Base-by-base conservation (phyloP, 2,113 vertebrate genomes). In the Hipposideros armiger region DNA sequence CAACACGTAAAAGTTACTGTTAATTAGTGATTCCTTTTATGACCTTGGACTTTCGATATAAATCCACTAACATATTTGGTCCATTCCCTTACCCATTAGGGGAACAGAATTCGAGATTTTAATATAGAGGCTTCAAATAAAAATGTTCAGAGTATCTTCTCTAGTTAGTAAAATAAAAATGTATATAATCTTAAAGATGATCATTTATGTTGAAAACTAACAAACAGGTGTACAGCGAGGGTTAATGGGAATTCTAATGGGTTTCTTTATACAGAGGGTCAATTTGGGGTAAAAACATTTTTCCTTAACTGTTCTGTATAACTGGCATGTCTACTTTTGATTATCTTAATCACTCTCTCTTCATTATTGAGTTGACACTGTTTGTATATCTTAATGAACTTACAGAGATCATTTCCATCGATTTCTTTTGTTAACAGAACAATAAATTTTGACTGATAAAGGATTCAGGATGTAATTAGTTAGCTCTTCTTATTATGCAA, bases 351-450 rank as follows among this genome's bases (percentile, higher is more conserved):
- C 90, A 93, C 50, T 36, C 62, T 91, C 77, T 91, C 77, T 94
- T 95, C 93, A 91, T 98, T 96, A 96, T 80, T 94, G 93, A 83
- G 70, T 89, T 97, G 96, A 93, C 58, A 91, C 76, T 95, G 82
- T 97, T 87, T 94, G 69, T 91, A 93, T 95, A 94, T 97, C 97
- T 96, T 97, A 98, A 97, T 97, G 93, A 97, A 97, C 85, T 97
- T 97, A 96, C 83, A 80, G 28, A 95, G 91, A 97, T 97, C 96
- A 95, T 95, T 97, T 96, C 88, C 94, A 96, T 91, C 22, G 89
- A 97, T 93, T 95, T 91, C 94, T 93, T 96, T 97, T 97, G 96
- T 97, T 97, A 97, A 94, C 69, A 74, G 92, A 97, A 97, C 93
- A 97, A 97, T 97, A 97, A 97, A 97, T 96, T 87, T 91, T 95